Evolutionary conservation across 2,113 vertebrate species (phyloP), one percentile per base, ranked within the genome.

Genomic region (Bettongia penicillata): DNA sequence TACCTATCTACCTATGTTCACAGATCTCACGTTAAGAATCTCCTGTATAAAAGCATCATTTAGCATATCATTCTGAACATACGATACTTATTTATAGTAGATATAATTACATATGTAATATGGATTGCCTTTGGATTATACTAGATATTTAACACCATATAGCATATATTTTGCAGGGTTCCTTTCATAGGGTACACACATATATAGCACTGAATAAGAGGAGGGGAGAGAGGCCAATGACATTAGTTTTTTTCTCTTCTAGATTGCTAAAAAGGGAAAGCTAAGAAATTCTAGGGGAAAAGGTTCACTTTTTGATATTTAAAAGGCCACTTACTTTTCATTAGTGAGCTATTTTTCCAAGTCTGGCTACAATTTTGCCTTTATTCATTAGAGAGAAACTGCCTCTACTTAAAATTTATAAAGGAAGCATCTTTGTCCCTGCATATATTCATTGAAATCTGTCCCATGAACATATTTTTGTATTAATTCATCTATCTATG

Each of bases 331-430:
- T n/a, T 48, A 31, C 52, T 92, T 9, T 95, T 89, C 94, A 50
- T 52, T 48, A 51, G 61, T 90, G 52, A 95, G 61, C 26, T 43
- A 0, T 31, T 52, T 52, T 96, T 51, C 49, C 89, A 52, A 28
- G 48, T 92, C 23, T 51, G 89, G 25, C 26, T 94, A 53, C 55
- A 57, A 2, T 6, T 91, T 94, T 84, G 51, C 22, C 37, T 92
- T 89, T 93, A 96, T 92, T n/a, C 77, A 22, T 1, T 89, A 89
- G 93, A 95, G 91, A 90, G 51, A 94, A 91, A 53, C 22, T 43
- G 9, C 24, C 16, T 84, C 43, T 61, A 37, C 51, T 94, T 93
- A 68, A 90, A 90, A 50, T 92, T 43, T 37, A 92, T 55, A 90
- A 84, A 84, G 57, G 8, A 77, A 50, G 47, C 2, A 93, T 89